These are phyloP conservation scores for Lithophane semibrunnea DNA, from an alignment of 2,888 invertebrate species.

Conservation along the genomic window DNA sequence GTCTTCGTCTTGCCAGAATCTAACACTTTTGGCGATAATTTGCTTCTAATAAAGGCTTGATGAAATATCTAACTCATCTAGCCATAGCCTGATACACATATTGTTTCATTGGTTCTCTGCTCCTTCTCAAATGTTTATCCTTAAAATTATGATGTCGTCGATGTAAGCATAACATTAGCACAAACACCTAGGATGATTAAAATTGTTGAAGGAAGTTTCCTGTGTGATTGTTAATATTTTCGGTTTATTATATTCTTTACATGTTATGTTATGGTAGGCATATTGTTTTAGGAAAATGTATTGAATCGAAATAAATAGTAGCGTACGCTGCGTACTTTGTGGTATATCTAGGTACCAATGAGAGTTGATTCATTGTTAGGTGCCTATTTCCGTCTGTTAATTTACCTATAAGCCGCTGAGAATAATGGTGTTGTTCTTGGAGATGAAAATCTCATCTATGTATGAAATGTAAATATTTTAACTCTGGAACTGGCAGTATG, in stretches of 20 bases:
- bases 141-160: slow-evolving; percentile 33
- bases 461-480: slow-evolving; percentile 47
- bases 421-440: slow-evolving; percentile 4
- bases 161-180: slow-evolving; percentile 21
- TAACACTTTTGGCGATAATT: slow-evolving; percentile 16
- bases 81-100: slow-evolving; percentile 6
- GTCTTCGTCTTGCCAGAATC: slow-evolving; percentile 30
- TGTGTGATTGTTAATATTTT: not conserved
- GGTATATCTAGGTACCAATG: slow-evolving; percentile 21
- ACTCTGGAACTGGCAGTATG: slow-evolving; percentile 66
- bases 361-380: slow-evolving; percentile 24
- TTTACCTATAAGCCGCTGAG: slow-evolving; percentile 10
- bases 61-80: not conserved
- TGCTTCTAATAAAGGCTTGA: slow-evolving; percentile 12
- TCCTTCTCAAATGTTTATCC: slow-evolving; percentile 37
- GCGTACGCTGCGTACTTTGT: not conserved
- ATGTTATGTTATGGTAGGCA: not conserved
- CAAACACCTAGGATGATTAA: slow-evolving; percentile 9
- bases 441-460: slow-evolving; percentile 10
- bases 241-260: not conserved
- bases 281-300: slow-evolving; percentile 25
- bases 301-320: not conserved
- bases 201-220: slow-evolving; percentile 30
- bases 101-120: slow-evolving; percentile 15
- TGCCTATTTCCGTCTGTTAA: slow-evolving; percentile 23